Evolutionary conservation across 2,888 invertebrate species (phyloP).

Genomic region (Drosophila prostipennis): DNA sequence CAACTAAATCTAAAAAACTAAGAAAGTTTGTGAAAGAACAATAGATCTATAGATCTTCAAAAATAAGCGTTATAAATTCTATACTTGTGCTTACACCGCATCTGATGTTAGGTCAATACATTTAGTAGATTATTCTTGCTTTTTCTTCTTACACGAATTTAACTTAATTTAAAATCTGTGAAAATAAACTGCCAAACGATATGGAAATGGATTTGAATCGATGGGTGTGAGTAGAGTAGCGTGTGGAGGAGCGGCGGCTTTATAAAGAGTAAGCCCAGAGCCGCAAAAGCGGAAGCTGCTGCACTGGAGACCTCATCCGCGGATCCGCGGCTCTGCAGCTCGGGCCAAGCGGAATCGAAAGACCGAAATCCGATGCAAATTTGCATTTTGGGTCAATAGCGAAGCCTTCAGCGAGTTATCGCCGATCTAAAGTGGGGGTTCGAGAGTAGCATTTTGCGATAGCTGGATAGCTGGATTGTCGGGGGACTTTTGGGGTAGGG

Average conservation of each 20-base stretch:
- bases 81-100: no score
- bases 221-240: background rate
- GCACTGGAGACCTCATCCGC: conserved; percentile 8
- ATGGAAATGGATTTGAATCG: background rate
- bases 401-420: conserved; percentile 24
- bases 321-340: conserved; percentile 27
- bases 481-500: background rate
- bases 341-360: conserved; percentile 25
- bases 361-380: conserved; percentile 42
- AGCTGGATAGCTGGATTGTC: no score
- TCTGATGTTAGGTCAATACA: no score
- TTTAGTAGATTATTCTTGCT: no score
- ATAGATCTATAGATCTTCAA: no score
- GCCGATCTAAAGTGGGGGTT: conserved; percentile 3
- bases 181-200: background rate
- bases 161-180: no score
- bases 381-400: conserved; percentile 79
- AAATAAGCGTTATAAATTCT: no score
- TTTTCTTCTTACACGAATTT: no score
- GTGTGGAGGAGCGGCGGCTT: background rate
- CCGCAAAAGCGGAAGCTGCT: conserved; percentile 9
- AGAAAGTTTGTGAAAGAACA: no score
- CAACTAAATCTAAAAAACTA: no score
- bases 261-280: conserved; percentile 1
- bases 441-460: background rate